Conservation (phyloP, 1,140 invertebrate species). For the Zeugodacus cucurbitae region DNA sequence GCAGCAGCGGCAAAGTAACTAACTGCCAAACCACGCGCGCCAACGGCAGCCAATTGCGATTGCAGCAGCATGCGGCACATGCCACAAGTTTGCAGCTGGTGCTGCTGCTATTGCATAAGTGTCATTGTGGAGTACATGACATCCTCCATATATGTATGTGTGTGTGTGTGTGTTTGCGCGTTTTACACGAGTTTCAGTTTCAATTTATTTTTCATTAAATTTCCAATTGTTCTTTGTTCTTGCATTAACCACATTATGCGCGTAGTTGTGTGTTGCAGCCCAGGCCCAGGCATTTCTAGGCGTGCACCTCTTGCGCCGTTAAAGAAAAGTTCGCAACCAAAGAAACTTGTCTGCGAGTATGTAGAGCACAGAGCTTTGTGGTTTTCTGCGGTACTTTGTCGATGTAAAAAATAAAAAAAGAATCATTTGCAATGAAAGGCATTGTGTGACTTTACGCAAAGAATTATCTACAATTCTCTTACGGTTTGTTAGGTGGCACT, state of each 20-base stretch:
- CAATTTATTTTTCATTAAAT: constrained; percentile 40
- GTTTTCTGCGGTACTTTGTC: not conserved
- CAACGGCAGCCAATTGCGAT: constrained; percentile 15
- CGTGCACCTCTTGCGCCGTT: not conserved
- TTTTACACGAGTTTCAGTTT: constrained; percentile 27
- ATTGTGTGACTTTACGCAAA: not conserved
- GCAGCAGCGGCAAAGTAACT: constrained; percentile 9
- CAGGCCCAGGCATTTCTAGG: too few species aligned
- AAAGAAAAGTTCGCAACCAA: not conserved
- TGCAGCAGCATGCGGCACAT: not conserved
- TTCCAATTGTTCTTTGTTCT: not conserved
- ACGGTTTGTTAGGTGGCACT: not conserved
- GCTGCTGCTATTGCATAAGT: not conserved
- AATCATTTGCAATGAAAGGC: not conserved
- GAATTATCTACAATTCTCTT: not conserved
- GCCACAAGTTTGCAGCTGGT: not conserved
- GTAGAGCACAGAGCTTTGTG: not conserved
- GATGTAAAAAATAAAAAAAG: too few species aligned
- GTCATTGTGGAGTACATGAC: not conserved
- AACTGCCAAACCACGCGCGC: constrained; percentile 17
- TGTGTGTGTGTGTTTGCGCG: not conserved
- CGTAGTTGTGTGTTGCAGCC: not conserved
- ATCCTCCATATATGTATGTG: not conserved
- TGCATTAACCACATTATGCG: not conserved
- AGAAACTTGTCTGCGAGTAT: not conserved